Conservation (phyloP, 2,113 vertebrate species). For the Phoxinus phoxinus region DNA sequence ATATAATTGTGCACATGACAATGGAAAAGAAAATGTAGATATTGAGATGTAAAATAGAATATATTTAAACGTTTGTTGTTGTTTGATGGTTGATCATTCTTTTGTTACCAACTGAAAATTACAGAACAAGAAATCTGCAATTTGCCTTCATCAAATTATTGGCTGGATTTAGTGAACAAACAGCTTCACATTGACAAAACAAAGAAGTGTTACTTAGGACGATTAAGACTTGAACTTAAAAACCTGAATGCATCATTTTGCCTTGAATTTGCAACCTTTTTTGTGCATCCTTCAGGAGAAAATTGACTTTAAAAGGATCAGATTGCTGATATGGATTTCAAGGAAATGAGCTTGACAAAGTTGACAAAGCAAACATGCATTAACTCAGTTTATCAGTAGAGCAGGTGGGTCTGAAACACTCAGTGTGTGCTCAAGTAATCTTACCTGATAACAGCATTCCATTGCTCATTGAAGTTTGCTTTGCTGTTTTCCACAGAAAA, state of each 20-base stretch:
- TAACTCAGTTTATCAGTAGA: slow-evolving; percentile 42
- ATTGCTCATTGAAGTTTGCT: not conserved
- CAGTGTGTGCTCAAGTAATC: slow-evolving; percentile 46
- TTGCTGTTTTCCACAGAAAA: slow-evolving; percentile 1
- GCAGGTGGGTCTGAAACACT: slow-evolving; percentile 22
- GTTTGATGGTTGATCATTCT: not conserved
- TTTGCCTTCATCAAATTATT: not conserved
- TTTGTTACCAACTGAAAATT: not conserved
- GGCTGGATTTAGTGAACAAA: not conserved
- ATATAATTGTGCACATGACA: not conserved
- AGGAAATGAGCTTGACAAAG: slow-evolving; percentile 42
- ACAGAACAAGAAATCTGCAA: not conserved
- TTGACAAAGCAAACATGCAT: slow-evolving; percentile 48
- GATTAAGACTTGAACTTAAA: not conserved
- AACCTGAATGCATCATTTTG: not conserved
- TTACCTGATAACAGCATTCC: slow-evolving; percentile 37
- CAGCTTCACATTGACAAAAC: not conserved
- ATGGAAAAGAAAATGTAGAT: not conserved
- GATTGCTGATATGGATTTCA: slow-evolving; percentile 14
- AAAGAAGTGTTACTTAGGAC: not conserved
- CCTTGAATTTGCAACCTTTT: not conserved
- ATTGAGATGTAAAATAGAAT: not conserved
- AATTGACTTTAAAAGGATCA: not conserved
- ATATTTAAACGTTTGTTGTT: not conserved
- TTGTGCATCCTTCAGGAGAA: not conserved